These are phyloP conservation scores for Cyphomyrmex costatus DNA, from an alignment of 1,140 invertebrate species.

Conservation along the genomic window DNA sequence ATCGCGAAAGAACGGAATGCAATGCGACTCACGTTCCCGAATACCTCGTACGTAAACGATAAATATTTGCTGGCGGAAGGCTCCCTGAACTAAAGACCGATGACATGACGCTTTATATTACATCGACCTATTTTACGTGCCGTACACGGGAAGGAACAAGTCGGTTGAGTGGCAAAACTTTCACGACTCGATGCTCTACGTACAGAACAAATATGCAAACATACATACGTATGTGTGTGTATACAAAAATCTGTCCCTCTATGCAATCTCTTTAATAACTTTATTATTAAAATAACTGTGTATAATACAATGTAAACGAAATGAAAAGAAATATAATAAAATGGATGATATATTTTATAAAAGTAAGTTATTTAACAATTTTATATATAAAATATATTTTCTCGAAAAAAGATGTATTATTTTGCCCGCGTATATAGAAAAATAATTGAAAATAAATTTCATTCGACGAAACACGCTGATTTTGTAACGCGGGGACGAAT, in stretches of 20 bases:
- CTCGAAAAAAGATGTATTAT: neutral
- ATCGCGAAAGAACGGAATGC: slow-evolving; percentile 14
- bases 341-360: slow-evolving; percentile 15
- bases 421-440: neutral
- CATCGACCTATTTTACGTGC: slow-evolving; percentile 16
- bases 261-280: neutral
- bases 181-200: slow-evolving; percentile 13
- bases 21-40: slow-evolving; percentile 23
- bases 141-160: neutral
- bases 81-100: slow-evolving; percentile 22
- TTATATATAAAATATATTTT: slow-evolving; percentile 2
- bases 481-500: neutral
- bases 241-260: neutral
- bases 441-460: slow-evolving; percentile 28
- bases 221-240: too few species aligned
- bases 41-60: slow-evolving; percentile 21
- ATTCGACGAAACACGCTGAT: neutral
- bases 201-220: neutral
- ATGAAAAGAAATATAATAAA: neutral
- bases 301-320: neutral
- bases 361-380: slow-evolving; percentile 8
- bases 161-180: slow-evolving; percentile 21
- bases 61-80: slow-evolving; percentile 33
- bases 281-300: slow-evolving; percentile 27
- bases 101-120: slow-evolving; percentile 34